Evolutionary conservation across 92 coral and sea anemone species (phyloP).

Genomic region (Galaxea fascicularis): DNA sequence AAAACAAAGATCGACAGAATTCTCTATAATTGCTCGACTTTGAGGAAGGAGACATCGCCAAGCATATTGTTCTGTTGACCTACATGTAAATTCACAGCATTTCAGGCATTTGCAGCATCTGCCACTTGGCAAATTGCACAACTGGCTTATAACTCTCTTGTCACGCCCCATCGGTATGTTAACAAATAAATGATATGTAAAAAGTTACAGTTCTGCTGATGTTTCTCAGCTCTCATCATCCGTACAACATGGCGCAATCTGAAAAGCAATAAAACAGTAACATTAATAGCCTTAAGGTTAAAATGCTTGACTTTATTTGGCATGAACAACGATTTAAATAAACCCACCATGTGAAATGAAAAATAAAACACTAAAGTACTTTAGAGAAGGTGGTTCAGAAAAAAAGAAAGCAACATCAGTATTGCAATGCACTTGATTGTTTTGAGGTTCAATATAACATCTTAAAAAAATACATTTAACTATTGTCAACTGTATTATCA

Average conservation of each 20-base stretch:
- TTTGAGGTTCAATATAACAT: not conserved
- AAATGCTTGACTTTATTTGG: not conserved
- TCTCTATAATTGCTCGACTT: no score
- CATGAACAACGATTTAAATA: not conserved
- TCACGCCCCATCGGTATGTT: no score
- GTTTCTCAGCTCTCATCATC: conserved; percentile 28
- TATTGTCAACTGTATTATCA: conserved; percentile 13
- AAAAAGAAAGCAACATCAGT: conserved; percentile 3
- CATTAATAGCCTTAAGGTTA: conserved; percentile 2
- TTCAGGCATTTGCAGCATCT: no score
- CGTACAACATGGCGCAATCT: conserved; percentile 13
- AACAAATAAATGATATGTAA: not conserved
- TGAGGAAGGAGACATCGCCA: no score
- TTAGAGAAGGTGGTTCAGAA: conserved; percentile 12
- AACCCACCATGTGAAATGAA: not conserved
- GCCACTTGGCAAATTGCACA: no score
- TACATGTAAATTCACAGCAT: no score
- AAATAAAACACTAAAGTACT: conserved; percentile 5
- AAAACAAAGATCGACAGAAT: no score
- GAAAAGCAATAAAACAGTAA: conserved; percentile 12
- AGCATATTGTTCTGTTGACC: no score
- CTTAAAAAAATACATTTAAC: not conserved
- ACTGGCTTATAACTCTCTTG: no score
- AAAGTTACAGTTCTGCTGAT: conserved; percentile 11
- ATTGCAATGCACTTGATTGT: conserved; percentile 6